phyloP scores from a whole-genome alignment of 2,888 invertebrate species.

The Leistus spinibarbis region DNA sequence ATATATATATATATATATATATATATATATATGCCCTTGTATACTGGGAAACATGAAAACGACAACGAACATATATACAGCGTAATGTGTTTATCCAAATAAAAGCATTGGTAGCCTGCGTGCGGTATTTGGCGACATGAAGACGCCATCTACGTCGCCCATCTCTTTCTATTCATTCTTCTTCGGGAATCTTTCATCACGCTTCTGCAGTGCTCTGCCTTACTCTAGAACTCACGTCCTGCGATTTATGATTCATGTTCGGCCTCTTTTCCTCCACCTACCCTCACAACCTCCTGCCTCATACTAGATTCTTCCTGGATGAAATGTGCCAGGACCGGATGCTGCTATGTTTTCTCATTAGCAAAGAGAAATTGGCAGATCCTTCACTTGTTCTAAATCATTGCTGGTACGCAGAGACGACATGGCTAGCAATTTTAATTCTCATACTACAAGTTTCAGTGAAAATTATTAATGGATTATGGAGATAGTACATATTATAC shows the following conservation, averaged over 20 bases:
- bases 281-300: too few species aligned
- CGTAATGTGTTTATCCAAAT: constrained; percentile 46
- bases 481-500: neutral
- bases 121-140: neutral
- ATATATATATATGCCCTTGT: constrained; percentile 7
- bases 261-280: constrained; percentile 42
- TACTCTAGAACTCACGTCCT: constrained; percentile 41
- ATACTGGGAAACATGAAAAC: constrained; percentile 14
- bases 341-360: constrained; percentile 30
- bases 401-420: neutral
- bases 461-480: neutral
- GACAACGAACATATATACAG: constrained; percentile 42
- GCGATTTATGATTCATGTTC: constrained; percentile 45
- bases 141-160: neutral
- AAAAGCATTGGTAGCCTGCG: constrained; percentile 39
- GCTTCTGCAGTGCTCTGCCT: constrained; percentile 41
- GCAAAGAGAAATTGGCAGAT: constrained; percentile 8
- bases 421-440: neutral
- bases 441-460: neutral
- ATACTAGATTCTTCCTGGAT: neutral
- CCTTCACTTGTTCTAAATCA: neutral
- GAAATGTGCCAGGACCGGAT: constrained; percentile 21
- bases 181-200: neutral
- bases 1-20: neutral
- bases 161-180: neutral